These are phyloP conservation scores for Phyllostomus discolor DNA, from an alignment of 2,113 vertebrate genomes.

Conservation along the genomic window DNA sequence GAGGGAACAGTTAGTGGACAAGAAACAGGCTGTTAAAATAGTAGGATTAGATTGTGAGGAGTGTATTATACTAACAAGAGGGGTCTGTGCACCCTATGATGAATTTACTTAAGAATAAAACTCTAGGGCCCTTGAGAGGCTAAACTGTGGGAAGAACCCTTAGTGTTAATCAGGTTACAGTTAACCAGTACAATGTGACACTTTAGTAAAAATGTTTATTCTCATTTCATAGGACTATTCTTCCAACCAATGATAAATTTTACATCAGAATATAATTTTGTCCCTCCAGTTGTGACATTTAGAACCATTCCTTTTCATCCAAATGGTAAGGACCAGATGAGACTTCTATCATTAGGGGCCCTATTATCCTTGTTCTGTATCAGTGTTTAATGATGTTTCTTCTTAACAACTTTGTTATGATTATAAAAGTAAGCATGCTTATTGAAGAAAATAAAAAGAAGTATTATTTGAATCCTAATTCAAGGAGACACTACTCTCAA, in stretches of 20 bases:
- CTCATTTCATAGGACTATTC: slow-evolving; percentile 61
- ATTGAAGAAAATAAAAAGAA: background rate
- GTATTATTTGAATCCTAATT: background rate
- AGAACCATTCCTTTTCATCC: slow-evolving; percentile 78
- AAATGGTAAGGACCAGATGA: slow-evolving; percentile 74
- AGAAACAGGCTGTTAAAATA: background rate
- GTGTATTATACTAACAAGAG: background rate
- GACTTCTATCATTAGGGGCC: background rate
- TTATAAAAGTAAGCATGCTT: background rate
- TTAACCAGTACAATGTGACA: background rate
- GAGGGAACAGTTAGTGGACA: background rate
- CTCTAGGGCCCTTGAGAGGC: background rate
- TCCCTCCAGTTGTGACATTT: slow-evolving; percentile 74
- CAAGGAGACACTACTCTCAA: background rate
- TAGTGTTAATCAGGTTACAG: background rate
- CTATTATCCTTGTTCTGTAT: background rate
- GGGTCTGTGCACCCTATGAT: background rate
- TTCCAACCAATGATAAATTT: slow-evolving; percentile 71
- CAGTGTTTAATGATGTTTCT: background rate
- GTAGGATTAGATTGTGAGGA: background rate
- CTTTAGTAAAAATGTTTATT: slow-evolving; percentile 25
- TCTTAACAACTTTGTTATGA: background rate
- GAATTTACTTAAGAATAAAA: slow-evolving; percentile 17
- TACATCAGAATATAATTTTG: slow-evolving; percentile 62
- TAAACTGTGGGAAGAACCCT: background rate